phyloP scores from a whole-genome alignment of 1,140 invertebrate genomes.

The Chironomus striatipennis region DNA sequence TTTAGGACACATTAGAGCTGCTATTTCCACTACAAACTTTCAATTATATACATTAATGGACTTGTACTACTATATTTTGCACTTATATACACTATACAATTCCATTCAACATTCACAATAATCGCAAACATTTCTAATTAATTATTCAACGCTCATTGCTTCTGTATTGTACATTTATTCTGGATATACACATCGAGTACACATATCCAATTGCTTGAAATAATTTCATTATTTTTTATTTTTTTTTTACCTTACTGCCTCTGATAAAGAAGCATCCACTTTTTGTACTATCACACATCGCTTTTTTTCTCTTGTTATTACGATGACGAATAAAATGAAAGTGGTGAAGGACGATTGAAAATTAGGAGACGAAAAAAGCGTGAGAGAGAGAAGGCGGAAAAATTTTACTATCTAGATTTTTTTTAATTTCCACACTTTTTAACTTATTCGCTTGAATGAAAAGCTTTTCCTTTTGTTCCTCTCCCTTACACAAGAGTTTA shows the following conservation, averaged over 20 bases:
- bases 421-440: not conserved
- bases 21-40: too few species aligned
- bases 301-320: constrained; percentile 35
- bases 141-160: not conserved
- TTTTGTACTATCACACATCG: constrained; percentile 57
- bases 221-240: not conserved
- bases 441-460: constrained; percentile 22
- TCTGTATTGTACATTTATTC: not conserved
- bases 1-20: too few species aligned
- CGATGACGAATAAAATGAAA: constrained; percentile 25
- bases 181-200: not conserved
- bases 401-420: constrained; percentile 28
- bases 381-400: constrained; percentile 23
- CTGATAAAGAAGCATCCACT: constrained; percentile 57
- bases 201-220: not conserved
- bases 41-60: too few species aligned
- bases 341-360: not conserved
- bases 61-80: not conserved
- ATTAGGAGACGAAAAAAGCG: constrained; percentile 26
- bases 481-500: not conserved
- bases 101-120: not conserved
- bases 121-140: constrained; percentile 23
- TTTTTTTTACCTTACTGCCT: constrained; percentile 30
- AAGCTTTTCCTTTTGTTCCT: constrained; percentile 1
- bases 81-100: not conserved